Conservation (phyloP, 2,797 vertebrate genomes). For the Falco berigora region DNA sequence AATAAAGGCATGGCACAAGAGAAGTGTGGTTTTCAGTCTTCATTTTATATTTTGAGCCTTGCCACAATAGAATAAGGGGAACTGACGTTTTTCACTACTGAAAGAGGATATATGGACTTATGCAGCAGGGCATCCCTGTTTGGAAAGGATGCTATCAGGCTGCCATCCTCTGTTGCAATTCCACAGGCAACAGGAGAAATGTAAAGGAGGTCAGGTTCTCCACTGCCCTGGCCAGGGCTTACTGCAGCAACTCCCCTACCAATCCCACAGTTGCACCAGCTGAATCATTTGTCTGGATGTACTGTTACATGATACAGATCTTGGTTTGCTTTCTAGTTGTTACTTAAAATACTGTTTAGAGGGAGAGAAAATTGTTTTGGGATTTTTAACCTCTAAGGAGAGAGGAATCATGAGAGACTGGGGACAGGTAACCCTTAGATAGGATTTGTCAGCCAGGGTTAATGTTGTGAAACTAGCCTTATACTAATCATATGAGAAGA, state of each 20-base stretch:
- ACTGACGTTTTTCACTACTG: neutral
- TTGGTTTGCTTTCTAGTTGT: neutral
- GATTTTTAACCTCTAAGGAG: neutral
- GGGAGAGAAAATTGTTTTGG: neutral
- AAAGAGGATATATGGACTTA: neutral
- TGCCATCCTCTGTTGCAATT: neutral
- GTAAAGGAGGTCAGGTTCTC: neutral
- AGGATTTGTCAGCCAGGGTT: neutral
- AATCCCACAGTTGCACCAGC: neutral
- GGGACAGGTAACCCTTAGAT: neutral
- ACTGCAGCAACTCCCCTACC: neutral
- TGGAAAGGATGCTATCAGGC: neutral
- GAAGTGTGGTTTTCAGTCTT: neutral
- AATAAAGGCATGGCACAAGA: neutral
- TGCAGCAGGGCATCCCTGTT: neutral
- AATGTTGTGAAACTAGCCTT: neutral
- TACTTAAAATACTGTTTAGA: neutral
- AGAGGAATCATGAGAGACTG: neutral
- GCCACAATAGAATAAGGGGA: neutral
- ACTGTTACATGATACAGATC: neutral
- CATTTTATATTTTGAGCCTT: neutral
- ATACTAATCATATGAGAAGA: neutral
- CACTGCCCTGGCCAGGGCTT: neutral
- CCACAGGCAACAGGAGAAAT: neutral
- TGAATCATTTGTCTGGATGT: neutral